A percentile compares a stretch with the other conserved stretches of the same genome.
Evolutionary conservation across 2,113 vertebrate genomes (phyloP).

Genomic region (Albula goreensis): DNA sequence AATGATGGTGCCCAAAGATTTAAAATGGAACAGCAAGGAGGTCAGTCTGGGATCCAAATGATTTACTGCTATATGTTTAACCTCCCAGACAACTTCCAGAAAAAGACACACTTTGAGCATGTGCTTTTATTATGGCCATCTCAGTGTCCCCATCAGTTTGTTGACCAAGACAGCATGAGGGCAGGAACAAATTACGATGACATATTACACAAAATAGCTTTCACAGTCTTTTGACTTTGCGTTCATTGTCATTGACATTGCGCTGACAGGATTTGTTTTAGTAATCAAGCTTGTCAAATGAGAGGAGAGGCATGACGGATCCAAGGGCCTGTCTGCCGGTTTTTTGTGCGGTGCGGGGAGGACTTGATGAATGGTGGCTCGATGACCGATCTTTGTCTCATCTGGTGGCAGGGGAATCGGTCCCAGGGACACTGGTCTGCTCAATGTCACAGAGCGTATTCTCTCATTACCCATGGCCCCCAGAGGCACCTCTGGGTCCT

Average conservation of each 20-base stretch:
- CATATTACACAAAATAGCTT: neutral
- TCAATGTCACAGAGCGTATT: conserved; percentile 21
- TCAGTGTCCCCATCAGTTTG: neutral
- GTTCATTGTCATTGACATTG: conserved; percentile 33
- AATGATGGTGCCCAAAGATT: neutral
- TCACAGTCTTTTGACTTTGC: conserved; percentile 26
- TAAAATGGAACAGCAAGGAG: neutral
- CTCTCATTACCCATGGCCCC: neutral
- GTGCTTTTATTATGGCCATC: neutral
- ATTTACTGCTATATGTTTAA: neutral
- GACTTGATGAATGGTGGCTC: neutral
- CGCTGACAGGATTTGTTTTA: conserved; percentile 43
- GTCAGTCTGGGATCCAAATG: neutral
- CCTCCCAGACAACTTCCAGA: neutral
- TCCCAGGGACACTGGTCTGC: neutral
- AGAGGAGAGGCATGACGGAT: conserved; percentile 28
- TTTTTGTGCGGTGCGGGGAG: neutral
- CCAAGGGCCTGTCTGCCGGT: neutral
- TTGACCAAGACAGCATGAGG: neutral
- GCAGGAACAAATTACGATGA: neutral
- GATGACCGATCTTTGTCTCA: neutral
- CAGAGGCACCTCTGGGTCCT: neutral
- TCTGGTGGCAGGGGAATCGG: neutral
- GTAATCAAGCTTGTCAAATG: conserved; percentile 42
- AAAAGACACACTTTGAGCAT: neutral